These are phyloP conservation scores for Stichodactyla helianthus DNA, from an alignment of 64 coral and sea anemone genomes.

Conservation along the genomic window DNA sequence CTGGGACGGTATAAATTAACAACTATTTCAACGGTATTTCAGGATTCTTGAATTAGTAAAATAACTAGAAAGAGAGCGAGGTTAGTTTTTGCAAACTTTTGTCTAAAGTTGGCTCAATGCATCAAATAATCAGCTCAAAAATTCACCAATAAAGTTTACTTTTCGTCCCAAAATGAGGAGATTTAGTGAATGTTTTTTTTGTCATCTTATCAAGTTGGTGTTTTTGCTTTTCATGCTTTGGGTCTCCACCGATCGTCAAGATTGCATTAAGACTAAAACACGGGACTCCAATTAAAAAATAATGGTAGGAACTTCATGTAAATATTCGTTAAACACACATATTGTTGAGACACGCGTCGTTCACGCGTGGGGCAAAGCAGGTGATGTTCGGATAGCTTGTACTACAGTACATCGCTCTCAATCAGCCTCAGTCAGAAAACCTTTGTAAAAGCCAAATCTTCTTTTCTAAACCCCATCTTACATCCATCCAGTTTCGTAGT, in stretches of 20 bases:
- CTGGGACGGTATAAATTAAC: too few relatives aligned
- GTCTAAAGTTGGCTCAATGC: background rate
- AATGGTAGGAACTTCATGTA: slow-evolving; percentile 61
- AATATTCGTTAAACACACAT: slow-evolving; percentile 66
- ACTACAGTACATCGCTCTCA: background rate
- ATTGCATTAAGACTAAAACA: slow-evolving; percentile 73
- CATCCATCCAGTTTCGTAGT: too few relatives aligned
- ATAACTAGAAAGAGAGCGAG: background rate
- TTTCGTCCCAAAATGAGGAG: background rate
- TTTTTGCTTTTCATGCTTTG: slow-evolving; percentile 41
- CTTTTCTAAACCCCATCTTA: too few relatives aligned
- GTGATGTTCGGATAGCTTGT: slow-evolving; percentile 24
- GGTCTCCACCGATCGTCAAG: slow-evolving; percentile 53
- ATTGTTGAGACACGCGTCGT: slow-evolving; percentile 80
- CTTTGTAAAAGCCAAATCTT: background rate
- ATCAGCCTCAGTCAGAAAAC: background rate
- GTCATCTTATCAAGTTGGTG: slow-evolving; percentile 28
- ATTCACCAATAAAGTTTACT: slow-evolving; percentile 76
- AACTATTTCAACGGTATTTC: background rate
- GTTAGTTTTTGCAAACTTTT: background rate
- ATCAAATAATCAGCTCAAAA: slow-evolving; percentile 15
- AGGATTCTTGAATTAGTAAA: background rate
- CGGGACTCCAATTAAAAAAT: slow-evolving; percentile 79
- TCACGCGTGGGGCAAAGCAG: slow-evolving; percentile 69
- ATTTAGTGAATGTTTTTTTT: background rate